A percentile compares a stretch with the other conserved stretches of the same genome.
These are phyloP conservation scores for Neodontobutis hainanensis DNA, from an alignment of 2,113 vertebrate genomes.

Conservation along the genomic window DNA sequence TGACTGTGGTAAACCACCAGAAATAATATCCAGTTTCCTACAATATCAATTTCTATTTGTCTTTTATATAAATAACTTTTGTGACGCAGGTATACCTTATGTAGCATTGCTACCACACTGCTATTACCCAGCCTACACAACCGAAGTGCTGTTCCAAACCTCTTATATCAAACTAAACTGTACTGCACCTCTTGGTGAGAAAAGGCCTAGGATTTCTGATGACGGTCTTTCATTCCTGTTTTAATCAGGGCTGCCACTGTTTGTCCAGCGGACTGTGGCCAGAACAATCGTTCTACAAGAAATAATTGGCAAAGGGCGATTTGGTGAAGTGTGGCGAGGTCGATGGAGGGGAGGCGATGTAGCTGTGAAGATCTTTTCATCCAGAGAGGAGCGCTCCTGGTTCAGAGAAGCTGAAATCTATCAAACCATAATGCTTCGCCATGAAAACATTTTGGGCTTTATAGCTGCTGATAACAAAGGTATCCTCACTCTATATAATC, in stretches of 20 bases:
- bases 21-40: no score
- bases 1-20: no score
- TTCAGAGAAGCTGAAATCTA: conserved; percentile 97
- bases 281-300: conserved; percentile 95
- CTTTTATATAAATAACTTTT: no score
- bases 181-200: no score
- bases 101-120: no score
- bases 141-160: no score
- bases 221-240: not conserved
- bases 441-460: conserved; percentile 95
- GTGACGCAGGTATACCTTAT: no score
- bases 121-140: no score
- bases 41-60: no score
- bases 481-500: conserved; percentile 38
- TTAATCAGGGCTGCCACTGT: conserved; percentile 88
- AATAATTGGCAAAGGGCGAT: conserved; percentile 95
- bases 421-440: conserved; percentile 94
- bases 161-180: no score
- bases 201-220: not conserved
- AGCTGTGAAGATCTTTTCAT: conserved; percentile 98
- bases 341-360: conserved; percentile 93
- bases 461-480: conserved; percentile 98
- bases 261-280: conserved; percentile 93
- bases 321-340: conserved; percentile 95
- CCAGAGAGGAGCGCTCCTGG: conserved; percentile 95